Conservation (phyloP, 2,888 invertebrate species). For the Lacanobia oleracea region DNA sequence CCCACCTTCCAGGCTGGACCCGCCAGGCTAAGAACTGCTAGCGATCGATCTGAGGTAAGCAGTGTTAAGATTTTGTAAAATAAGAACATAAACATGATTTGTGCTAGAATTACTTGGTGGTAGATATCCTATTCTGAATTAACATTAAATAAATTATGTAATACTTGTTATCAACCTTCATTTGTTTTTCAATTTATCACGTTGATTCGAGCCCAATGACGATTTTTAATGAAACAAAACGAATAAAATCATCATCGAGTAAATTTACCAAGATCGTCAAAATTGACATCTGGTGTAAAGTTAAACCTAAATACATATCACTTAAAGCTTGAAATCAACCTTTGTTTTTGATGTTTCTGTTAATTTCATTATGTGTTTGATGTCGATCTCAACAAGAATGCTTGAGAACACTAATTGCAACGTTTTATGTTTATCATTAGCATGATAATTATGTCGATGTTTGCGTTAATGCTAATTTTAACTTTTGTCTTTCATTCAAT, state of each 20-base stretch:
- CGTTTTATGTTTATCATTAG: conserved; percentile 70
- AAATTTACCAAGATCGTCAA: background rate
- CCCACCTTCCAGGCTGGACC: conserved; percentile 83
- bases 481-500: conserved; percentile 59
- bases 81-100: background rate
- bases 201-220: conserved; percentile 19
- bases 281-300: background rate
- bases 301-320: conserved; percentile 1
- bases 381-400: conserved; percentile 62
- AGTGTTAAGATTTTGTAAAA: background rate
- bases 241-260: background rate
- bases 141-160: background rate
- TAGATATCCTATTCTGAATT: background rate
- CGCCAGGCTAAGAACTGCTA: conserved; percentile 89
- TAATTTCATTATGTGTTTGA: conserved; percentile 57
- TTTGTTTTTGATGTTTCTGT: conserved; percentile 25
- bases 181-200: background rate
- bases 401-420: conserved; percentile 66
- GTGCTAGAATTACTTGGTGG: conserved; percentile 17
- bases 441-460: conserved; percentile 74
- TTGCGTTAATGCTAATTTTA: conserved; percentile 67
- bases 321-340: conserved; percentile 14
- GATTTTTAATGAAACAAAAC: background rate
- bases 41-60: conserved; percentile 90
- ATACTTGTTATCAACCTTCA: background rate